phyloP scores from a whole-genome alignment of 2,113 vertebrate genomes.

The Ictalurus furcatus region DNA sequence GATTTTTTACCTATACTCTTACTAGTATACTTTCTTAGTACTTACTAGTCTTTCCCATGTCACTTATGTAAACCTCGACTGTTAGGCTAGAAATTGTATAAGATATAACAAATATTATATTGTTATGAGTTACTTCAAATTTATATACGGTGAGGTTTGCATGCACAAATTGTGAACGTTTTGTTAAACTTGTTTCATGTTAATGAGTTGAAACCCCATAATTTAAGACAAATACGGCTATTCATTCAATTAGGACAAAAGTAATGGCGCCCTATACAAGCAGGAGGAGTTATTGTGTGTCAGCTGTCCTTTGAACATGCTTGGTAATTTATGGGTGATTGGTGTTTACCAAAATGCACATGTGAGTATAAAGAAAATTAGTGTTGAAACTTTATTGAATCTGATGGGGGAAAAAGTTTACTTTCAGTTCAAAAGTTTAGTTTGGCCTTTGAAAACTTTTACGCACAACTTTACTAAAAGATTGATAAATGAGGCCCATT shows the following conservation, averaged over 20 bases:
- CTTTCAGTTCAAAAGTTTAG: neutral
- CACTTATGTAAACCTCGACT: neutral
- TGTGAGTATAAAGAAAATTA: neutral
- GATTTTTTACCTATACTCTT: neutral
- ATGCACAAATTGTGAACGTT: neutral
- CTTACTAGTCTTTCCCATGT: neutral
- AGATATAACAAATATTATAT: neutral
- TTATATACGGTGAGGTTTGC: neutral
- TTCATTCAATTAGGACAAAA: neutral
- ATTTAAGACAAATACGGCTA: neutral
- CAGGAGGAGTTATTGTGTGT: neutral
- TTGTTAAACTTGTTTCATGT: neutral
- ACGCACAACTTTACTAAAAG: neutral
- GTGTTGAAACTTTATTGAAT: neutral
- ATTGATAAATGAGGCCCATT: slow-evolving; percentile 41
- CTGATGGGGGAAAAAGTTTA: neutral
- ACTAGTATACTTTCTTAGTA: neutral
- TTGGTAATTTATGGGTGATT: neutral
- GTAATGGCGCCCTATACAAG: neutral
- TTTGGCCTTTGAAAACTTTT: neutral
- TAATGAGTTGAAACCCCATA: neutral
- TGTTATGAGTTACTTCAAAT: neutral
- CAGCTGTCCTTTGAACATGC: neutral
- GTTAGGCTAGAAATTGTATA: neutral
- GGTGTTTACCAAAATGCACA: too few relatives aligned